Evolutionary conservation across 2,888 invertebrate genomes (phyloP).

Genomic region (Didymodactylos carnosus): DNA sequence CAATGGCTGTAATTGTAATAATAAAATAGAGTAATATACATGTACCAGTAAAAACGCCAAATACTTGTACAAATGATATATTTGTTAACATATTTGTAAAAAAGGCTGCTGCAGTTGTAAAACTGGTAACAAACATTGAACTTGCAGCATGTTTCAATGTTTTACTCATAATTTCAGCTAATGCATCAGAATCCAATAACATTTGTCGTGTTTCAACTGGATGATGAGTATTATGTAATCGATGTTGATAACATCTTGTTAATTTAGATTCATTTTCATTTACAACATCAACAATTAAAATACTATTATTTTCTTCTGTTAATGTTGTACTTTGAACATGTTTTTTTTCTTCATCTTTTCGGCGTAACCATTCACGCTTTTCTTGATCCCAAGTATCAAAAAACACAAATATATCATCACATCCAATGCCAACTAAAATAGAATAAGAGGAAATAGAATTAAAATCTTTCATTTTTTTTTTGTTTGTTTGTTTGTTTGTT

Average conservation of each 20-base stretch:
- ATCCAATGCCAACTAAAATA: slow-evolving; percentile 63
- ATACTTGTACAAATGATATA: slow-evolving; percentile 68
- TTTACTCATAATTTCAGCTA: slow-evolving; percentile 41
- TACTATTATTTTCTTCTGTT: too few species aligned
- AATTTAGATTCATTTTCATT: too few species aligned
- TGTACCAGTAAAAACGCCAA: slow-evolving; percentile 59
- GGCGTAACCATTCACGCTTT: slow-evolving; percentile 22
- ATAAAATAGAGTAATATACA: slow-evolving; percentile 73
- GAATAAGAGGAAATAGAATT: too few species aligned
- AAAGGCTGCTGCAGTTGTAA: slow-evolving; percentile 83
- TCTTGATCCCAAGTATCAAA: slow-evolving; percentile 56
- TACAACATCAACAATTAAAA: too few species aligned
- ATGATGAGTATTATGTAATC: not conserved
- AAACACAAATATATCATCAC: slow-evolving; percentile 82
- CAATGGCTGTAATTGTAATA: slow-evolving; percentile 73
- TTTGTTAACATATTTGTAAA: slow-evolving; percentile 71
- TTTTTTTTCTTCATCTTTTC: slow-evolving; percentile 23
- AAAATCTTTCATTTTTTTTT: too few species aligned
- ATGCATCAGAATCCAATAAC: slow-evolving; percentile 39
- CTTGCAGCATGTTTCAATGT: slow-evolving; percentile 65
- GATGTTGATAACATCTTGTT: not conserved
- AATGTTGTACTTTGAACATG: not conserved
- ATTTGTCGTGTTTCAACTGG: slow-evolving; percentile 18
- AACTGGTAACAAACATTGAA: slow-evolving; percentile 79
- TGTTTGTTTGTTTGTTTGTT: too few species aligned